Percentiles rank a stretch among this genome's conserved stretches.
Conservation (phyloP, 92 coral and sea anemone genomes). For the Palythoa heliodiscus region DNA sequence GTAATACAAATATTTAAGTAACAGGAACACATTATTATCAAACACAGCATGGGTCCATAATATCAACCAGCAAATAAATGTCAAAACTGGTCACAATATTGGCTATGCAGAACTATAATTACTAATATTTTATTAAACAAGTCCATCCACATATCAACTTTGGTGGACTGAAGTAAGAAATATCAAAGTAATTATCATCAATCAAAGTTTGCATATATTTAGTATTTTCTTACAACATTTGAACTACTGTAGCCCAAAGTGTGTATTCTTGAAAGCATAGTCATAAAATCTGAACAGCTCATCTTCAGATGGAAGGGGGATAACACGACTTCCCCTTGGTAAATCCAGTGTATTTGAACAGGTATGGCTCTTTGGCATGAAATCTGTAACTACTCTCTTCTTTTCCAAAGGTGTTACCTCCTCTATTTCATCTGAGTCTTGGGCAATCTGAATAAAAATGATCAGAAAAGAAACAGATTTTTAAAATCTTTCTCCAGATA, state of each 20-base stretch:
- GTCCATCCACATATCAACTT: slow-evolving; percentile 8
- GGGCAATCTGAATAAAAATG: slow-evolving; percentile 3
- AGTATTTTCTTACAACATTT: not conserved
- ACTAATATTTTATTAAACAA: not conserved
- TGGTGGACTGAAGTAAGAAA: not conserved
- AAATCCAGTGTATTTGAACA: slow-evolving; percentile 54
- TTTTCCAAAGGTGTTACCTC: not conserved
- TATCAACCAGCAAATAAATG: not conserved
- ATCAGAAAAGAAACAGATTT: not conserved
- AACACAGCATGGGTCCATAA: slow-evolving; percentile 1
- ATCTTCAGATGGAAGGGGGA: slow-evolving; percentile 51
- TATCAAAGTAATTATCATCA: not conserved
- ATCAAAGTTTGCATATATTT: slow-evolving; percentile 2
- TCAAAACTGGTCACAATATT: not conserved
- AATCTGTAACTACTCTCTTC: slow-evolving; percentile 47
- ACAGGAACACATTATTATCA: not conserved
- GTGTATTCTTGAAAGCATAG: slow-evolving; percentile 43
- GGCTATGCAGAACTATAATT: not conserved
- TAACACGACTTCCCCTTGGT: slow-evolving; percentile 50
- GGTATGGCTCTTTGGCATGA: slow-evolving; percentile 60
- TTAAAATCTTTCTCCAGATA: not conserved
- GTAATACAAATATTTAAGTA: not conserved
- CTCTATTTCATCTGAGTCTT: slow-evolving; percentile 9
- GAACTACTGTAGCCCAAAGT: slow-evolving; percentile 55
- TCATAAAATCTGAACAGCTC: slow-evolving; percentile 58